Evolutionary conservation across 2,797 vertebrate genomes (phyloP).

Genomic region (Caiman crocodilus): DNA sequence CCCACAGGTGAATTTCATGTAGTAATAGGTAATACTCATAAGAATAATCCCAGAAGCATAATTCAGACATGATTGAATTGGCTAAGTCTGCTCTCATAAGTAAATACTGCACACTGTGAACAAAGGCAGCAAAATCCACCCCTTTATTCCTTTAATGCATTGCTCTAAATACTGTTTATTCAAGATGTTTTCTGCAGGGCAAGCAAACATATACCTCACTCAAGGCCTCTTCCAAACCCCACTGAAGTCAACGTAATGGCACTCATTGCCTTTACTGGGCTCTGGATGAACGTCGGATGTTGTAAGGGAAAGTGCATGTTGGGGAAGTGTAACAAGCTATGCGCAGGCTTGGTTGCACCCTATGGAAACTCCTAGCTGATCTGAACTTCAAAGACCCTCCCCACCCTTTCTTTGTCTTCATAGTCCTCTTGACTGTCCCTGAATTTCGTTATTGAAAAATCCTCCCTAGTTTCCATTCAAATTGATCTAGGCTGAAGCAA

Average conservation of each 20-base stretch:
- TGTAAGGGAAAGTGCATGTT: not conserved
- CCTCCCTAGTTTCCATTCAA: constrained; percentile 1
- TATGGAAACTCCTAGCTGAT: constrained; percentile 6
- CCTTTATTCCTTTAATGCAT: not conserved
- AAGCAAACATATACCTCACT: constrained; percentile 21
- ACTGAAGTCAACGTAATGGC: not conserved
- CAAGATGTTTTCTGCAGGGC: not conserved
- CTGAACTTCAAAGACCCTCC: constrained; percentile 34
- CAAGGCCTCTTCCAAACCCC: not conserved
- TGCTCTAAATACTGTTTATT: not conserved
- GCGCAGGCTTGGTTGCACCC: not conserved
- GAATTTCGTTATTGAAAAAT: constrained; percentile 16
- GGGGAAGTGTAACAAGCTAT: not conserved
- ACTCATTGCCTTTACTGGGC: not conserved
- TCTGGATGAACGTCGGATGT: not conserved
- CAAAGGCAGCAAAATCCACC: not conserved
- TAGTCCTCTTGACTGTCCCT: not conserved
- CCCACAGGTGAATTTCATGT: not conserved
- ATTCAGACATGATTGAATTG: constrained; percentile 19
- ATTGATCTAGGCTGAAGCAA: constrained; percentile 30
- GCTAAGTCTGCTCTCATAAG: not conserved
- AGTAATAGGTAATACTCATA: not conserved
- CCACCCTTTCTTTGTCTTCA: not conserved
- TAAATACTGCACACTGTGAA: constrained; percentile 5
- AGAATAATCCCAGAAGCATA: constrained; percentile 24